Evolutionary conservation across 2,113 vertebrate genomes (phyloP), one percentile per base, ranked within the genome.

Genomic region (Rhagologus leucostigma): DNA sequence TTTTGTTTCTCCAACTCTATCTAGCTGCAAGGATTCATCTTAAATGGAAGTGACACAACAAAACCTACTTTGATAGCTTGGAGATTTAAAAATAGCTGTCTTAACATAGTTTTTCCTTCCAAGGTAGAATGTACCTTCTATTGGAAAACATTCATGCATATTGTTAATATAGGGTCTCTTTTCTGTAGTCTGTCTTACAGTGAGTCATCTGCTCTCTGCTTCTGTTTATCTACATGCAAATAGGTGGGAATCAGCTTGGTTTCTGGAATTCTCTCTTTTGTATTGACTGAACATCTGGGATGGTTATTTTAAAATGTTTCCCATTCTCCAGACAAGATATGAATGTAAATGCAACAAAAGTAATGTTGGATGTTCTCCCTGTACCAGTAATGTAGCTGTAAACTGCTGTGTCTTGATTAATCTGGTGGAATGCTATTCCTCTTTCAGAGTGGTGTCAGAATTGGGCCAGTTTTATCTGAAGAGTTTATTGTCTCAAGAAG

Each of bases 11-110:
- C 46, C 42, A 77, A 39, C 65, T 65, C 46, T 50, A 15, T 81
- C 30, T 96, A 81, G 46, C 49, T 93, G 77, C 76, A 96, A 84
- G 59, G 65, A 64, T 57, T 90, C 71, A 90, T 77, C 49, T 91
- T 84, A 94, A 93, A 90, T 74, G 32, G 59, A 87, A 87, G 12
- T 49, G 68, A 87, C 84, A 87, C 33, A 74, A 64, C 49, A 84
- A 79, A 93, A 80, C 12, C 77, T 91, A 77, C 19, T 89, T 90
- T 79, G 50, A 83, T 69, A 70, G 32, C 65, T 69, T 87, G 33
- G 84, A 71, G 84, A 59, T 96, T 88, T 91, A 85, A 88, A 93
- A 91, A 55, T 57, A 73, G 13, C 33, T 73, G 19, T 21, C 27
- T 70, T 93, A 77, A 82, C 33, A 56, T 44, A 80, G 15, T 35